Base-by-base conservation (phyloP, 2,797 vertebrate species). In the Lycodopsis pacificus region DNA sequence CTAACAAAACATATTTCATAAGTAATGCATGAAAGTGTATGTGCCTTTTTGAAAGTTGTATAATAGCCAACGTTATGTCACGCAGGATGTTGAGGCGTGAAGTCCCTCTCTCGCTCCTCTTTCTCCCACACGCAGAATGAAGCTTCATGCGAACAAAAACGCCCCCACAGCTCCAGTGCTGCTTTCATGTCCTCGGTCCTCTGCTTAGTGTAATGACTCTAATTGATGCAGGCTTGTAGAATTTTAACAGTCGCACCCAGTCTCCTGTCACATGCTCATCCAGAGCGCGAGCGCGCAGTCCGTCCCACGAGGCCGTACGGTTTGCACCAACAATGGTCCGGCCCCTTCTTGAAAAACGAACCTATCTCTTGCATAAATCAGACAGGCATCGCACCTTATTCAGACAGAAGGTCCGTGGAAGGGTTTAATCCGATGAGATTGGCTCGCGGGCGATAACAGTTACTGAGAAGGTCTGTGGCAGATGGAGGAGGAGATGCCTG, bases 401-500 rank as follows among this genome's bases (percentile, higher is more conserved):
- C 27, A 17, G 61, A 46, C 59, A 62, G 68, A 65, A 58, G 77
- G 54, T 79, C 77, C 38, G 19, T 20, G 44, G 61, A 54, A 59
- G 68, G 68, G 57, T 79, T 86, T 66, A 77, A 84, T 89, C 61
- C 66, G 79, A 81, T 22, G 84, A 74, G 81, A 76, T 65, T 67
- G 83, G 87, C 75, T 84, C n/a, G 59, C 62, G 65, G 80, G 77
- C 38, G 32, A 73, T 54, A 65, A 51, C 75, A 65, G 77, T 87
- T 75, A 71, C 73, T 80, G 83, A 81, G 75, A 64, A 69, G 84
- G 77, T 88, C 65, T 4, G 58, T 84, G 83, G 90, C 95, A 95
- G 94, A 95, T 94, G 95, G 95, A 91, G 86, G 87, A 88, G 91
- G 75, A 78, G 85, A 90, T 92, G 93, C 94, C 93, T 56, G 91